Percentiles rank a stretch among this genome's conserved stretches.
phyloP scores from a whole-genome alignment of 2,888 invertebrate genomes.

The Prosapia bicincta region DNA sequence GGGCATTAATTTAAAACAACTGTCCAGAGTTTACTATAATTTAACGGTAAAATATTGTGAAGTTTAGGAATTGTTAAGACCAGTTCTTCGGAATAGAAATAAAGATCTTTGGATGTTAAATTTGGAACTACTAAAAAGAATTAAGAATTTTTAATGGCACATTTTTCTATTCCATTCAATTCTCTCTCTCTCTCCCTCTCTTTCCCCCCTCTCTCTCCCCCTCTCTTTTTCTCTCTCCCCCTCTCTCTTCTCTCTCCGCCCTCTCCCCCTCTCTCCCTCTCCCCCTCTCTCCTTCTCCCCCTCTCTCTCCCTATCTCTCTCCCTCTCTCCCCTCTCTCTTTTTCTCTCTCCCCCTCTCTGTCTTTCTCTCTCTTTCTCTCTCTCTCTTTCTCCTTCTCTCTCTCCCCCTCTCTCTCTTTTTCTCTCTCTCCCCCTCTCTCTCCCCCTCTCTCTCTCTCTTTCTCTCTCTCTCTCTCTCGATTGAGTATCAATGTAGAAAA shows the following conservation, averaged over 20 bases:
- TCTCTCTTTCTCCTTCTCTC: neutral
- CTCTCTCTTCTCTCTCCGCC: no score
- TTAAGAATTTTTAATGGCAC: no score
- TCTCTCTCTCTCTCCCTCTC: neutral
- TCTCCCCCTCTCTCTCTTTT: neutral
- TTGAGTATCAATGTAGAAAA: no score
- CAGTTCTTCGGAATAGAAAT: no score
- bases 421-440: neutral
- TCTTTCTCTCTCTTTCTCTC: neutral
- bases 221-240: neutral
- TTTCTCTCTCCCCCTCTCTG: neutral
- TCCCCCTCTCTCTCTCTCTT: neutral
- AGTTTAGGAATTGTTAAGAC: no score
- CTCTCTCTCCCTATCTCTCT: conserved; percentile 2
- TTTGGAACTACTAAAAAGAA: no score
- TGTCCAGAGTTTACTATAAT: no score
- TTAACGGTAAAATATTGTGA: no score
- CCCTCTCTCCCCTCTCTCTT: neutral
- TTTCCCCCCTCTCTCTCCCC: neutral
- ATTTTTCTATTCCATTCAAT: no score
- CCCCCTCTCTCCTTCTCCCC: neutral
- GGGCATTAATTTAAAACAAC: no score
- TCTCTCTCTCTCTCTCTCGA: no score
- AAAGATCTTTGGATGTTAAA: no score
- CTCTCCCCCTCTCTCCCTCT: neutral